Evolutionary conservation across 2,113 vertebrate genomes (phyloP).

Genomic region (Zosterops pallidus): DNA sequence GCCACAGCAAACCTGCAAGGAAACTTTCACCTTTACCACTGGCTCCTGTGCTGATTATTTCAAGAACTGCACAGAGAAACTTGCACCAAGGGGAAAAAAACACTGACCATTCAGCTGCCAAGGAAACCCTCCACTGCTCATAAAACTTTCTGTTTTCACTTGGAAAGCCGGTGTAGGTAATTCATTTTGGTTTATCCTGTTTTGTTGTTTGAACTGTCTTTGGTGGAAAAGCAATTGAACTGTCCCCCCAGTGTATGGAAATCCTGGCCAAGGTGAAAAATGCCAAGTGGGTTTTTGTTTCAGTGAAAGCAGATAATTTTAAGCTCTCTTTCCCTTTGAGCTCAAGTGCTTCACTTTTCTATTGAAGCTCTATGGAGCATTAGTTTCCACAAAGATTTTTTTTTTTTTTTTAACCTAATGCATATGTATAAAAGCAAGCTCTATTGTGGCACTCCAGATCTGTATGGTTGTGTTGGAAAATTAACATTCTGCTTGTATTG

Average conservation of each 20-base stretch:
- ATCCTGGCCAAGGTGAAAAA: conserved; percentile 6
- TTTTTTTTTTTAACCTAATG: not conserved
- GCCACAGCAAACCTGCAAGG: not conserved
- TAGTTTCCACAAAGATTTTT: not conserved
- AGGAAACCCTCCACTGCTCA: not conserved
- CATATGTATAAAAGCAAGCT: conserved; percentile 6
- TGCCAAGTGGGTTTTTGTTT: conserved; percentile 30
- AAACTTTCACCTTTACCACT: not conserved
- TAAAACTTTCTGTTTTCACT: not conserved
- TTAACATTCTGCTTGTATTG: conserved; percentile 3
- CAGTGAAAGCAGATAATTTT: conserved; percentile 16
- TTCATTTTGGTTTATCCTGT: not conserved
- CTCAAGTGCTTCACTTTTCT: conserved; percentile 24
- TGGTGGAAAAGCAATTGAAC: not conserved
- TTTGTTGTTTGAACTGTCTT: conserved; percentile 1
- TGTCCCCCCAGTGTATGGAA: not conserved
- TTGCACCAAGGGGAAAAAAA: not conserved
- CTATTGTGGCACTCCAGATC: not conserved
- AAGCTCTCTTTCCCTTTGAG: not conserved
- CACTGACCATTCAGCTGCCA: not conserved
- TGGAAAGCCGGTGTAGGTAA: not conserved
- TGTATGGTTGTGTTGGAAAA: conserved; percentile 8
- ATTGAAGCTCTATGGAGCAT: not conserved
- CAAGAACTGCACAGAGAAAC: not conserved
- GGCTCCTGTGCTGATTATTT: not conserved